These are phyloP conservation scores for Hirtodrosophila duncani DNA, from an alignment of 2,888 invertebrate genomes.

Conservation along the genomic window DNA sequence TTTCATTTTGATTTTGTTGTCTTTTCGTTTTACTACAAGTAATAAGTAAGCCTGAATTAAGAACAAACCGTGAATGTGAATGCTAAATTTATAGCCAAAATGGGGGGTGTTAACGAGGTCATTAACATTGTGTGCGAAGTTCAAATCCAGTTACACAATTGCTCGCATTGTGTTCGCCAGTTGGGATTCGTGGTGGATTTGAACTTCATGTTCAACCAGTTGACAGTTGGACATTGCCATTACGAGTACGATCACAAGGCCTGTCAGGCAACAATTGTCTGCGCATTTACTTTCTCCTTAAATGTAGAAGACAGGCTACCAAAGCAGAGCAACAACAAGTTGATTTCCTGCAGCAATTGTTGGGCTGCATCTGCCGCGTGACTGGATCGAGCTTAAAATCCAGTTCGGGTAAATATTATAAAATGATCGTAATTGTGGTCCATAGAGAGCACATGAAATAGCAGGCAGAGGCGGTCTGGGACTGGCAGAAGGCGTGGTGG, in stretches of 20 bases:
- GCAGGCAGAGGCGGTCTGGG: slow-evolving; percentile 9
- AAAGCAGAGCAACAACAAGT: slow-evolving; percentile 45
- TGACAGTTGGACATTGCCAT: slow-evolving; percentile 25
- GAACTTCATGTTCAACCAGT: slow-evolving; percentile 62
- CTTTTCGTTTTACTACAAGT: no score
- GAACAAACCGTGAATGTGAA: slow-evolving; percentile 17
- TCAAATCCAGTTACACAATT: slow-evolving; percentile 55
- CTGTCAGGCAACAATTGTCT: slow-evolving; percentile 23
- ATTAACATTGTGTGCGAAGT: slow-evolving; percentile 61
- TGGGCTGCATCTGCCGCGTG: slow-evolving; percentile 61
- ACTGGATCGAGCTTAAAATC: slow-evolving; percentile 55
- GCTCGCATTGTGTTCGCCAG: slow-evolving; percentile 19
- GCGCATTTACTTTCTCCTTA: slow-evolving; percentile 70
- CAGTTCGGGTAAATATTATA: slow-evolving; percentile 53
- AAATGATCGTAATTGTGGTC: slow-evolving; percentile 51
- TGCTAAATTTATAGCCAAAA: not conserved
- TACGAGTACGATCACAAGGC: not conserved
- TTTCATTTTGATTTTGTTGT: slow-evolving; percentile 3
- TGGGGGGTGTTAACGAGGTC: slow-evolving; percentile 44
- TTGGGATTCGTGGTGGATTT: slow-evolving; percentile 29
- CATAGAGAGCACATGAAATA: slow-evolving; percentile 18
- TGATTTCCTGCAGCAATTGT: slow-evolving; percentile 58
- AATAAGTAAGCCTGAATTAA: slow-evolving; percentile 11
- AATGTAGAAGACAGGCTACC: slow-evolving; percentile 57
- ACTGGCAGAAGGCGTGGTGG: slow-evolving; percentile 14